Conservation (phyloP, 2,113 vertebrate genomes). For the Pygoscelis antarcticus region DNA sequence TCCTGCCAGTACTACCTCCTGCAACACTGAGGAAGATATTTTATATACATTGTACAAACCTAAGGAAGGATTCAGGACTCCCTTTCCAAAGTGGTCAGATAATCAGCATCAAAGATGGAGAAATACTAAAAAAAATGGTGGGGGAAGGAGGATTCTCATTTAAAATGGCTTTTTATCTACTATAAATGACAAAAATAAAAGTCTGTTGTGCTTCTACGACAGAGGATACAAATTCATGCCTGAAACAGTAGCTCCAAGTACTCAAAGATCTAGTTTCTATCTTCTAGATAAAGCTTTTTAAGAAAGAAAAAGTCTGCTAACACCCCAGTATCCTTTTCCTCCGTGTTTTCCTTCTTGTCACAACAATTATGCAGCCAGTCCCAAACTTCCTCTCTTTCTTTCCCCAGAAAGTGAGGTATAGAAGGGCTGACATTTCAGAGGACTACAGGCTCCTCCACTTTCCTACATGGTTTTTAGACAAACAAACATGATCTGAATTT, state of each 20-base stretch:
- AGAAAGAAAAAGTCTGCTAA: neutral
- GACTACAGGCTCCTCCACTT: neutral
- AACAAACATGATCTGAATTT: neutral
- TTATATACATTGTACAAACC: neutral
- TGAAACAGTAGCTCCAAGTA: neutral
- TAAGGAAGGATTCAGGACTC: neutral
- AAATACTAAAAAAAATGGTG: neutral
- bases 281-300: neutral
- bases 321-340: neutral
- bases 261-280: neutral
- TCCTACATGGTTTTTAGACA: neutral
- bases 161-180: neutral
- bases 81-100: neutral
- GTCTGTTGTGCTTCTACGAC: neutral
- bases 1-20: neutral
- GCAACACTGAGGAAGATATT: neutral
- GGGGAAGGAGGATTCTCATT: fast-evolving
- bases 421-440: neutral
- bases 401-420: neutral
- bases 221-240: neutral
- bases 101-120: neutral
- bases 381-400: neutral
- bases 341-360: neutral
- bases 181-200: neutral
- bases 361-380: neutral